Conservation (phyloP, 2,797 vertebrate species). For the Gouania willdenowi region DNA sequence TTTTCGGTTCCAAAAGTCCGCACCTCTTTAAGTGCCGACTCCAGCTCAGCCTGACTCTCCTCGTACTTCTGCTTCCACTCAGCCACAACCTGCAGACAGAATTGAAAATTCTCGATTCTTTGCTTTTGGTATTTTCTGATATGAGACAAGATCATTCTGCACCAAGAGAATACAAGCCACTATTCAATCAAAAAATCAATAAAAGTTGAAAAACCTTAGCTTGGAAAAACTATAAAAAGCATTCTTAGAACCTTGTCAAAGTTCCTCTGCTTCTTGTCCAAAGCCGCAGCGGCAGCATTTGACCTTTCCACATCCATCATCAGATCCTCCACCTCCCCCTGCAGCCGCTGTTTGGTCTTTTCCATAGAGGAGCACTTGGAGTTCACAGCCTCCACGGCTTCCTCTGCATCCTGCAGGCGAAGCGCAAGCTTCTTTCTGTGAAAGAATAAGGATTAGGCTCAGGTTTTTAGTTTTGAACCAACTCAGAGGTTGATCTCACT, state of each 20-base stretch:
- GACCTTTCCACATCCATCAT: slow-evolving; percentile 71
- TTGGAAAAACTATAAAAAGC: no score
- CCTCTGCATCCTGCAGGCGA: slow-evolving; percentile 81
- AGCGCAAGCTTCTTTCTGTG: slow-evolving; percentile 82
- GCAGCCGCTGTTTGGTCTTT: slow-evolving; percentile 82
- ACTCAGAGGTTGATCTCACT: slow-evolving; percentile 43
- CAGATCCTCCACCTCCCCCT: slow-evolving; percentile 49
- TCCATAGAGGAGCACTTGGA: slow-evolving; percentile 82
- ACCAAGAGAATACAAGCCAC: no score
- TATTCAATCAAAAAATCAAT: no score
- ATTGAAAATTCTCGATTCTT: no score
- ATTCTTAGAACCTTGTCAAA: slow-evolving; percentile 56
- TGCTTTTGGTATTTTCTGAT: no score
- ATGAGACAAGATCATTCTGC: no score
- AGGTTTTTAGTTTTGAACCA: neutral
- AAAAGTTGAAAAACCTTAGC: no score
- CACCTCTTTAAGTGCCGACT: slow-evolving; percentile 76
- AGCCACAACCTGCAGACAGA: neutral
- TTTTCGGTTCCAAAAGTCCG: slow-evolving; percentile 76
- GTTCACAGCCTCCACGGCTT: slow-evolving; percentile 76
- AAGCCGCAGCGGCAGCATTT: slow-evolving; percentile 52
- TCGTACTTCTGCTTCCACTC: slow-evolving; percentile 83
- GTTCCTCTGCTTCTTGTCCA: slow-evolving; percentile 78
- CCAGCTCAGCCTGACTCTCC: slow-evolving; percentile 77
- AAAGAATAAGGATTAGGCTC: no score